Conservation (phyloP, 30 jellyfish, hydroid and myxozoan genomes). For the Pseudorhiza aurosa region DNA sequence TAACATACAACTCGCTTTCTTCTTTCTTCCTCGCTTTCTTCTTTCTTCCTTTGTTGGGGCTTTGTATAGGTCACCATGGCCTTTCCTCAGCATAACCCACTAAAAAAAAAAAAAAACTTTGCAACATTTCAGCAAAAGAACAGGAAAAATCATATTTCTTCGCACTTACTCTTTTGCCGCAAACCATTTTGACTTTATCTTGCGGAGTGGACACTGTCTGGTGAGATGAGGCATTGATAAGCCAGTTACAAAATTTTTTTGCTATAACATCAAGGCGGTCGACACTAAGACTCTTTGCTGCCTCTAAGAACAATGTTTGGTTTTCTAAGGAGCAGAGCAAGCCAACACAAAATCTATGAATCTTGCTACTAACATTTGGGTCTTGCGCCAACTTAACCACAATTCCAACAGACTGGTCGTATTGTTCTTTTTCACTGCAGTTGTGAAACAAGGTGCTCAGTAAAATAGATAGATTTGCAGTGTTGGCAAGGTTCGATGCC, state of each 20-base stretch:
- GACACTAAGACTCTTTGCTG: conserved; percentile 5
- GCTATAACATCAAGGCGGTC: conserved; percentile 40
- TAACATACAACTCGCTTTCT: too few species aligned
- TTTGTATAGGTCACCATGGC: too few species aligned
- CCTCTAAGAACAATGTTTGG: conserved; percentile 19
- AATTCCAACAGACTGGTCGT: neutral
- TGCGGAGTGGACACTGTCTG: conserved; percentile 10
- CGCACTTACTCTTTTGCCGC: too few species aligned
- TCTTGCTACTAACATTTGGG: conserved; percentile 4
- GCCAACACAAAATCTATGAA: conserved; percentile 42
- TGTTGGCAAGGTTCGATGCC: neutral
- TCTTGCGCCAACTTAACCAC: conserved; percentile 20
- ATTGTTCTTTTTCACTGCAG: conserved; percentile 22
- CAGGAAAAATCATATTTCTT: too few species aligned
- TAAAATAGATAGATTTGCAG: conserved; percentile 8
- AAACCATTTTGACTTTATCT: neutral
- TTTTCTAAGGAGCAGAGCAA: conserved; percentile 40
- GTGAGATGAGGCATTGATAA: conserved; percentile 9
- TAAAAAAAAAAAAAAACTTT: too few species aligned
- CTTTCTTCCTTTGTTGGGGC: too few species aligned
- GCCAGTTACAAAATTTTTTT: conserved; percentile 58
- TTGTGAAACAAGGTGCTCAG: conserved; percentile 34
- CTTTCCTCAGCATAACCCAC: too few species aligned
- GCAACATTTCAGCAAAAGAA: too few species aligned
- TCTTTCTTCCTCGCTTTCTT: too few species aligned